Conservation (phyloP, 2,113 vertebrate species). For the Redunca redunca region DNA sequence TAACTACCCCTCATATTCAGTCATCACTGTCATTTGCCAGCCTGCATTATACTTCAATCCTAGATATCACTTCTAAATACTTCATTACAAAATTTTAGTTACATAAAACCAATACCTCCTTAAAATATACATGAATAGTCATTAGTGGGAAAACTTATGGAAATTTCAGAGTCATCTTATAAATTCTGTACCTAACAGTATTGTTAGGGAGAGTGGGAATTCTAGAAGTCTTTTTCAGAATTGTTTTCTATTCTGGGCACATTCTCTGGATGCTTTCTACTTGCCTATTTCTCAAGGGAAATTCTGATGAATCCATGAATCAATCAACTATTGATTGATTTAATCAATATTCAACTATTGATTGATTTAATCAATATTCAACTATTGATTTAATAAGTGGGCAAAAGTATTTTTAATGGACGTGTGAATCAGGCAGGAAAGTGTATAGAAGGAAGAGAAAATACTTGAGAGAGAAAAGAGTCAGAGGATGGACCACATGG, state of each 20-base stretch:
- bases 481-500: background rate
- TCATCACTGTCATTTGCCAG: background rate
- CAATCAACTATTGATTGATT: background rate
- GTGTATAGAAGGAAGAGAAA: background rate
- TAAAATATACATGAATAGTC: background rate
- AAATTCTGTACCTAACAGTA: background rate
- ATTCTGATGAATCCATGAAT: background rate
- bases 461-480: background rate
- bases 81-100: background rate
- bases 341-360: too few species aligned
- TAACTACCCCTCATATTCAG: background rate
- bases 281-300: background rate
- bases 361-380: background rate
- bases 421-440: background rate
- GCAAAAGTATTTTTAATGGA: background rate
- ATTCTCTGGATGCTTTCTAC: background rate
- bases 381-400: background rate
- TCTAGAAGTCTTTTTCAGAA: background rate
- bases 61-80: background rate
- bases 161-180: background rate
- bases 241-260: background rate
- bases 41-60: background rate
- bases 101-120: background rate
- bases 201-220: background rate
- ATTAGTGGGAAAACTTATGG: background rate